Evolutionary conservation across 2,797 vertebrate species (phyloP).

Genomic region (Sylvia borin): DNA sequence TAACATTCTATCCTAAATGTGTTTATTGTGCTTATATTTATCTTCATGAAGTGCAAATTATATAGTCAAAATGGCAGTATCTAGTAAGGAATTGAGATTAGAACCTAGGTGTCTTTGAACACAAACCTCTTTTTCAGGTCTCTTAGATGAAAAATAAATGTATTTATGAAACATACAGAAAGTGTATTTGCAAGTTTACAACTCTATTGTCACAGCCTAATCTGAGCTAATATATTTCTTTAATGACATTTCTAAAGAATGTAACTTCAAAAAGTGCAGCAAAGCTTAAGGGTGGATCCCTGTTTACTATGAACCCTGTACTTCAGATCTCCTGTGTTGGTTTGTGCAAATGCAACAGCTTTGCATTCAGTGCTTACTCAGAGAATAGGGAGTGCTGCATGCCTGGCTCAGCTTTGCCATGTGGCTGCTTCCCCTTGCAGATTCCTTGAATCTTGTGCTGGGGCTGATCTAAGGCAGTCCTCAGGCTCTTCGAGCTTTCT

Average conservation of each 20-base stretch:
- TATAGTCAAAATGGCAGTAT: neutral
- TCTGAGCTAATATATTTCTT: conserved; percentile 18
- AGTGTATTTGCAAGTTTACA: neutral
- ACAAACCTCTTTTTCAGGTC: neutral
- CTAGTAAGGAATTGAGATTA: neutral
- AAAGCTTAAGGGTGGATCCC: neutral
- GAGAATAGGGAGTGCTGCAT: neutral
- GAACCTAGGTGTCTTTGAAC: neutral
- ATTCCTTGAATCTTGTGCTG: neutral
- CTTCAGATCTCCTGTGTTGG: neutral
- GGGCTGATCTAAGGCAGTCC: neutral
- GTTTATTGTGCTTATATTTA: neutral
- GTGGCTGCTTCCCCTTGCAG: neutral
- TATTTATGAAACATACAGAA: conserved; percentile 12
- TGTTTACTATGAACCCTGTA: neutral
- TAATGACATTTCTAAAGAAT: conserved; percentile 60
- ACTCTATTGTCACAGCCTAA: neutral
- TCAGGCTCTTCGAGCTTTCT: neutral
- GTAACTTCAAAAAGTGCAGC: neutral
- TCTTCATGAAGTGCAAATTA: neutral
- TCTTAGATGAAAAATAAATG: neutral
- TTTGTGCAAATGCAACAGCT: neutral
- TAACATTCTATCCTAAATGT: neutral
- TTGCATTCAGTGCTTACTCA: neutral
- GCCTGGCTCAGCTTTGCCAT: neutral